Conservation (phyloP, 1,140 invertebrate species). For the Orius laevigatus region DNA sequence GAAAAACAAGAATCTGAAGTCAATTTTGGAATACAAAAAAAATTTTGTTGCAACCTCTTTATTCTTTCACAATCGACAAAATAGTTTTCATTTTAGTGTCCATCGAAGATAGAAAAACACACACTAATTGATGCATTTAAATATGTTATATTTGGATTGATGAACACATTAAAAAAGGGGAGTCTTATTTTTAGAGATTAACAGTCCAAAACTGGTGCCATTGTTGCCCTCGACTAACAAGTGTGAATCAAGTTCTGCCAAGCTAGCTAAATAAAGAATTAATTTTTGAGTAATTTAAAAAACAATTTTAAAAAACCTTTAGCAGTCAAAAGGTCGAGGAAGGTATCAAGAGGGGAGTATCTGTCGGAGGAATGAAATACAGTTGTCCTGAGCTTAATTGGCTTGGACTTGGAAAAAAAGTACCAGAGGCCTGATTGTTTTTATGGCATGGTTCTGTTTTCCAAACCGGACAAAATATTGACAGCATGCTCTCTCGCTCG, state of each 20-base stretch:
- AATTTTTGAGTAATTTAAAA: neutral
- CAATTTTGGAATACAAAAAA: too few species aligned
- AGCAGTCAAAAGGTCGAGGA: constrained; percentile 65
- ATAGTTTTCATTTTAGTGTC: too few species aligned
- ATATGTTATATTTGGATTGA: too few species aligned
- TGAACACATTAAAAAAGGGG: too few species aligned
- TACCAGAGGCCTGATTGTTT: neutral
- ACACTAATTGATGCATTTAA: too few species aligned
- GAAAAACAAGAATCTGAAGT: too few species aligned
- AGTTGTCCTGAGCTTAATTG: too few species aligned
- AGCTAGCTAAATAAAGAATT: constrained; percentile 40
- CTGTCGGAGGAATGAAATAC: constrained; percentile 49
- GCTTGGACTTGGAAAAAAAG: too few species aligned
- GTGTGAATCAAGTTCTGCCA: constrained; percentile 64
- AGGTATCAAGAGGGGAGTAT: constrained; percentile 62
- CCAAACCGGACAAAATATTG: constrained; percentile 50
- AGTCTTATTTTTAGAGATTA: neutral
- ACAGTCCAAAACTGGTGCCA: constrained; percentile 28
- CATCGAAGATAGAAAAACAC: too few species aligned
- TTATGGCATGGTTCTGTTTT: constrained; percentile 20
- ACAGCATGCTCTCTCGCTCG: constrained; percentile 61
- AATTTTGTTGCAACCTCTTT: too few species aligned
- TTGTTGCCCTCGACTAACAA: constrained; percentile 62
- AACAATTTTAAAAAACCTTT: constrained; percentile 37
- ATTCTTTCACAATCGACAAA: too few species aligned